Percentiles rank a stretch among this genome's conserved stretches.
Conservation (phyloP, 1,140 invertebrate genomes). For the Drosophila nannoptera region DNA sequence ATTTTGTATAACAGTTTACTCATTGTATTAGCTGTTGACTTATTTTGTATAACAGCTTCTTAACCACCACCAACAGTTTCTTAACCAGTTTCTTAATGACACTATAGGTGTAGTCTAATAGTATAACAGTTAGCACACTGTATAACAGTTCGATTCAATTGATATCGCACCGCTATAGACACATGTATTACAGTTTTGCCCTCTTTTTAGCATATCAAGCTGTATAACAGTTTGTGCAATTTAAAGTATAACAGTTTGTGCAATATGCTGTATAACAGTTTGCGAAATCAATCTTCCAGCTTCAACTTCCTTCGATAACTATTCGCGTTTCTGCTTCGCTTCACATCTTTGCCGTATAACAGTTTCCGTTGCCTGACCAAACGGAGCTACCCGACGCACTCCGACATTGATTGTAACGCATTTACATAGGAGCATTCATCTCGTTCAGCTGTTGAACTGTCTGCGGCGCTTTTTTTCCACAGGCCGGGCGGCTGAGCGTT, state of each 20-base stretch:
- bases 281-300: not conserved
- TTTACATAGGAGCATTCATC: constrained; percentile 39
- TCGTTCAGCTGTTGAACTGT: constrained; percentile 22
- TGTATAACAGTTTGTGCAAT: not conserved
- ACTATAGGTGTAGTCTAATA: no score
- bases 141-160: no score
- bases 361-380: not conserved
- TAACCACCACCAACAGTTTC: no score
- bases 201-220: not conserved
- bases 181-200: no score
- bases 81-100: no score
- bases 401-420: constrained; percentile 34
- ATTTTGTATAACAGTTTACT: no score
- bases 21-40: no score
- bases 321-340: not conserved
- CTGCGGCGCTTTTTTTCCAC: constrained; percentile 46
- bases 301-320: no score
- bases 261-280: constrained; percentile 11
- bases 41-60: no score
- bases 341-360: constrained; percentile 15
- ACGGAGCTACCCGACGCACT: not conserved
- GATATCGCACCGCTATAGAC: no score
- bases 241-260: not conserved
- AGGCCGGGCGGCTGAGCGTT: constrained; percentile 61
- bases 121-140: no score